phyloP scores from a whole-genome alignment of 1,140 invertebrate species.

The Trissolcus basalis region DNA sequence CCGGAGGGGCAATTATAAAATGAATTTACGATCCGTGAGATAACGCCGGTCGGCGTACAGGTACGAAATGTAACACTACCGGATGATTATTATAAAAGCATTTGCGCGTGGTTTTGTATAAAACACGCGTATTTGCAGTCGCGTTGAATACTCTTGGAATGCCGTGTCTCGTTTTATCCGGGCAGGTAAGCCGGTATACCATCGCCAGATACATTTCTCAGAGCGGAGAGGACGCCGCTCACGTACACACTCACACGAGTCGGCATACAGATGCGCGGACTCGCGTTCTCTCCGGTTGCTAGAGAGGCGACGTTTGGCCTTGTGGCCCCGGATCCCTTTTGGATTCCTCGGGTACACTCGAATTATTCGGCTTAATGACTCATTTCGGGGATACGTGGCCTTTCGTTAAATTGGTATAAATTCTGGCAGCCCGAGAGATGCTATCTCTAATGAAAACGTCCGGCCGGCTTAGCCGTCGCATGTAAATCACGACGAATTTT shows the following conservation, averaged over 20 bases:
- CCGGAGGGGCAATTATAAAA: too few species aligned
- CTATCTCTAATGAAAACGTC: conserved; percentile 50
- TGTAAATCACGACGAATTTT: conserved; percentile 36
- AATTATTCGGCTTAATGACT: conserved; percentile 51
- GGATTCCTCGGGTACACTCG: conserved; percentile 41
- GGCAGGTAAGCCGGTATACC: conserved; percentile 51
- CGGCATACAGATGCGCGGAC: background rate
- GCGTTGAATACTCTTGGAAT: conserved; percentile 58
- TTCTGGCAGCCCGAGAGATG: conserved; percentile 17
- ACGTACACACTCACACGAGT: conserved; percentile 7
- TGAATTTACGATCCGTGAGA: too few species aligned
- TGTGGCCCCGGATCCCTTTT: conserved; percentile 59
- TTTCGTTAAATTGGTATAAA: conserved; percentile 42
- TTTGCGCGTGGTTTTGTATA: conserved; percentile 49
- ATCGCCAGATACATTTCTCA: conserved; percentile 21
- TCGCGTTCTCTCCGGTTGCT: conserved; percentile 34
- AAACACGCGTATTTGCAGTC: conserved; percentile 53
- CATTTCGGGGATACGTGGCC: conserved; percentile 42
- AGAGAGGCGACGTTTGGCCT: conserved; percentile 55
- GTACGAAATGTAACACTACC: conserved; percentile 33
- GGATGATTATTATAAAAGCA: conserved; percentile 42
- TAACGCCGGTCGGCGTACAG: too few species aligned
- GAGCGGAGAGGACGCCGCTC: conserved; percentile 9
- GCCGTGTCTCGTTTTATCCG: conserved; percentile 54
- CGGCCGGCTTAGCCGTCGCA: background rate